These are phyloP conservation scores for Lacerta bilineata DNA, from an alignment of 2,797 vertebrate species.

Conservation along the genomic window DNA sequence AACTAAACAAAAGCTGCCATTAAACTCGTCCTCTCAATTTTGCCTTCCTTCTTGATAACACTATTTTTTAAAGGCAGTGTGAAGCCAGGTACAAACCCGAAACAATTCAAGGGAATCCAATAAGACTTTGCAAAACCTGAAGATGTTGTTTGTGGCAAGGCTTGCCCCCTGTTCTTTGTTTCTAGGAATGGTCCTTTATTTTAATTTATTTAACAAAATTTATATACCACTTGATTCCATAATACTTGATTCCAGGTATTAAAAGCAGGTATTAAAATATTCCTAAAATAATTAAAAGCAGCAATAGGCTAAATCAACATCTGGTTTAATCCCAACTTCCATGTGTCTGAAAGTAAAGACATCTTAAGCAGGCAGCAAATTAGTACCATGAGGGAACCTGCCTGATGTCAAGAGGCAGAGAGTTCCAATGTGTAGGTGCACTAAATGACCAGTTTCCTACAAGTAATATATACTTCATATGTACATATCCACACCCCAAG, in stretches of 20 bases:
- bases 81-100: neutral
- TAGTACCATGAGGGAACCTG: neutral
- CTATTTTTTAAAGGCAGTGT: neutral
- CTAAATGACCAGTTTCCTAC: too few relatives aligned
- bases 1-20: slow-evolving; percentile 35
- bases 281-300: too few relatives aligned
- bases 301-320: too few relatives aligned
- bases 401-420: too few relatives aligned
- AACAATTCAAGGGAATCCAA: slow-evolving; percentile 13
- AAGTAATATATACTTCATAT: too few relatives aligned
- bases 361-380: slow-evolving; percentile 11
- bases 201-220: neutral
- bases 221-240: too few relatives aligned
- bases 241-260: too few relatives aligned
- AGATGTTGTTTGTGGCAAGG: neutral
- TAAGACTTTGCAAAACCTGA: slow-evolving; percentile 4
- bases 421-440: too few relatives aligned
- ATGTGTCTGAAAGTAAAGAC: too few relatives aligned
- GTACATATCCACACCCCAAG: too few relatives aligned
- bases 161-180: neutral
- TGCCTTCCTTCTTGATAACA: neutral
- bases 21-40: rapidly evolving
- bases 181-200: neutral
- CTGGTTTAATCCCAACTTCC: too few relatives aligned
- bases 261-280: too few relatives aligned